Base-by-base conservation (phyloP, 2,888 invertebrate species). In the Rotaria macrura region DNA sequence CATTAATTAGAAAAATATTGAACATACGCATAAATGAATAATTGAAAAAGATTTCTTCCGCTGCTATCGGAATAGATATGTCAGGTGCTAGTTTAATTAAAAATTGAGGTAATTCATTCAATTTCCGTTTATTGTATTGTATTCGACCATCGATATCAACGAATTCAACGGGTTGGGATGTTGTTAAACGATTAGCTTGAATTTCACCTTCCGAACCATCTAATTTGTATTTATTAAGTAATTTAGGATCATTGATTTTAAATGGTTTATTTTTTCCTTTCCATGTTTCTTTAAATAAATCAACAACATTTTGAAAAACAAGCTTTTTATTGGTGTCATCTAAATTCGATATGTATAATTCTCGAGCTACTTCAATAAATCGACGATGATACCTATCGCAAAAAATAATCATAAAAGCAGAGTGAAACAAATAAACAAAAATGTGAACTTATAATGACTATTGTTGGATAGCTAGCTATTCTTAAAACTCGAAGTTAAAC, bases 261-360 rank as follows among this genome's bases (percentile, higher is more conserved):
- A 85, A 85, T 54, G 85, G 85, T 40, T 85, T 85, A 72, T 84
- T 84, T 79, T 72, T 84, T 25, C 55, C 79, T 72, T 85, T 85
- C 85, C 85, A 85, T 38, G 85, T 85, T 84, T 85, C 85, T 43
- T 84, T 85, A 34, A 84, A 85, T 52, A 84, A 84, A 40, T 85
- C 84, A 23, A 85, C 54, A n/a, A 85, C 34, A 52, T 85, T 85
- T 47, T 74, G 49, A 54, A 84, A 84, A 10, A 85, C 49, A 23
- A 23, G 17, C 54, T 84, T 72, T 29, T 23, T 38, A 10, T 85
- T 84, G 3, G 29, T 29, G 34, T 74, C 43, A n/a, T 52, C 38
- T 55, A 85, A 55, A 34, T 25, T 52, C 47, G 84, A n/a, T 17
- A 84, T 47, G 47, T 85, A 85, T 17, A 55, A 49, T 20, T 84